Evolutionary conservation across 2,113 vertebrate species (phyloP), one percentile per base, ranked within the genome.

Genomic region (Python bivittatus): DNA sequence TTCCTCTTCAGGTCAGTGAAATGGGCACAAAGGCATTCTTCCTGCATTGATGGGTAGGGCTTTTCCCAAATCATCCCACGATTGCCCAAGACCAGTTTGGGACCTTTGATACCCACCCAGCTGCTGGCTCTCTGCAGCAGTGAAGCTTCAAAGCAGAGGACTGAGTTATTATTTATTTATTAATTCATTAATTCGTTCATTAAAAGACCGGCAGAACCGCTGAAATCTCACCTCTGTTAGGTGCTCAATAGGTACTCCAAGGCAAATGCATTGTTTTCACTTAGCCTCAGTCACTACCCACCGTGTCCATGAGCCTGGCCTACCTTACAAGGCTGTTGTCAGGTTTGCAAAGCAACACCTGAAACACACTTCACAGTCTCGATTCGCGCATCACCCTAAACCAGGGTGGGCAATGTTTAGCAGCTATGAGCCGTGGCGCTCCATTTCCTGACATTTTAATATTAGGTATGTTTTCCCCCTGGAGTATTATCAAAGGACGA

Each of bases 1-100:
- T 0, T 12, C 92, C 90, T 90, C 93, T 58, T 54, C 96, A 94
- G 97, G 97, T 98, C 92, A 94, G 97, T 96, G 17, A 15, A 54
- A 42, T 13, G n/a, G 57, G 23, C n/a, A 33, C 52, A 33, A 20
- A n/a, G 84, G n/a, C 9, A 9, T 44, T 27, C 38, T 48, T 44
- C 38, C 27, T 23, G 33, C 17, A 1, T 9, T 22, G 6, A 61
- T 10, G 57, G 57, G 10, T 8, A 83, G n/a, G 38, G 6, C 7
- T 84, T 9, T 4, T 1, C 6, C 42, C 8, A 48, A 44, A 4
- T 11, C 3, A 15, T 15, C 1, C 27, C 4, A 13, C 1, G 9
- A 25, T 29, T 86, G 6, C 2, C 85, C 44, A n/a, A n/a, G 48
- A 38, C 27, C 25, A 25, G 1, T 20, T 86, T 20, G 4, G 7